Conservation (phyloP, 2,888 invertebrate species). For the Euclidia mi region DNA sequence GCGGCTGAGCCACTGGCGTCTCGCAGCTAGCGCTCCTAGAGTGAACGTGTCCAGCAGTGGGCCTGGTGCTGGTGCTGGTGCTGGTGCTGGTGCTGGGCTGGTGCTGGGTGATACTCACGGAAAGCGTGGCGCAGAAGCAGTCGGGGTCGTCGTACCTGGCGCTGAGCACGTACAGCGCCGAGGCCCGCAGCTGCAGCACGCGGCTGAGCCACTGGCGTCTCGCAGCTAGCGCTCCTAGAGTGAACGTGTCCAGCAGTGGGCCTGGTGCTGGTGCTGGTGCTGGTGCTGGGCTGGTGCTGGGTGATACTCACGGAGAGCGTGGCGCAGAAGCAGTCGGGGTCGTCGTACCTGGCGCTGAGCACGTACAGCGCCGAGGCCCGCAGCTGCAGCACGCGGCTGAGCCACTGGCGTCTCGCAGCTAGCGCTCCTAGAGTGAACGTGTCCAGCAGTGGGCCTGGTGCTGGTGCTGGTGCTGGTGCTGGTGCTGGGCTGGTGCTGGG, state of each 20-base stretch:
- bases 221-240: conserved; percentile 54
- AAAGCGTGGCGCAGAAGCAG: conserved; percentile 57
- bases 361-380: conserved; percentile 55
- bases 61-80: too few species aligned
- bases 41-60: conserved; percentile 56
- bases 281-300: too few species aligned
- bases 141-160: conserved; percentile 64
- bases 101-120: too few species aligned
- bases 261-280: too few species aligned
- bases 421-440: too few species aligned
- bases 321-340: conserved; percentile 61
- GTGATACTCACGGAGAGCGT: conserved; percentile 65
- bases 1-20: conserved; percentile 55
- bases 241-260: conserved; percentile 36
- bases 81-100: too few species aligned
- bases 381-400: conserved; percentile 53
- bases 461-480: too few species aligned
- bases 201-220: conserved; percentile 55
- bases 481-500: too few species aligned
- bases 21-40: conserved; percentile 51
- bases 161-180: conserved; percentile 63
- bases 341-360: conserved; percentile 65
- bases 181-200: conserved; percentile 53
- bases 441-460: too few species aligned
- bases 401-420: conserved; percentile 52